phyloP scores from a whole-genome alignment of 2,113 vertebrate genomes.

The Tautogolabrus adspersus region DNA sequence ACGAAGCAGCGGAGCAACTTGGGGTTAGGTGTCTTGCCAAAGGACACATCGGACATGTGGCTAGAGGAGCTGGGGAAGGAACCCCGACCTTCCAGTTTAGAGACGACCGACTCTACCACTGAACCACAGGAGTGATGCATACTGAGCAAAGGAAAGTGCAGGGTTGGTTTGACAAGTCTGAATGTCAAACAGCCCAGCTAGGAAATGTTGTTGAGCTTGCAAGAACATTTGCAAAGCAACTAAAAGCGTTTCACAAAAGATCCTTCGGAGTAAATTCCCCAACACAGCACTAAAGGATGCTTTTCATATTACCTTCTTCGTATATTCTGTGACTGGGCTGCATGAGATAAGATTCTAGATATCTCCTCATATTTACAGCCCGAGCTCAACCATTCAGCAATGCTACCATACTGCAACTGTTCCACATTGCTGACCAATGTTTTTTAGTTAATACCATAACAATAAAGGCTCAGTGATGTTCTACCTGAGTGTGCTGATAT shows the following conservation, averaged over 20 bases:
- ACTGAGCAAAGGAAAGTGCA: slow-evolving; percentile 7
- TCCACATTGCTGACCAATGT: no score
- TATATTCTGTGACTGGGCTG: slow-evolving; percentile 19
- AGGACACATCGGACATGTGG: no score
- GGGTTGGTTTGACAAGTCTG: slow-evolving; percentile 9
- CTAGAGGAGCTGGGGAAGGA: no score
- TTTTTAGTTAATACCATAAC: no score
- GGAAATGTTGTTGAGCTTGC: background rate
- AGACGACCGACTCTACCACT: no score
- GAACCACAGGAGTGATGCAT: background rate
- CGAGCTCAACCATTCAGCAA: no score
- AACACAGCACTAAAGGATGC: no score
- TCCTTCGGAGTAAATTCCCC: background rate
- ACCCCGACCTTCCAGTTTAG: no score
- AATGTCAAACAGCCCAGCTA: background rate
- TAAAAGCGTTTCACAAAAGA: slow-evolving; percentile 15
- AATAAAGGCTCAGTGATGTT: background rate
- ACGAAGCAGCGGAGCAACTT: no score
- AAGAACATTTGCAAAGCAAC: background rate
- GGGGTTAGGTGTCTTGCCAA: no score
- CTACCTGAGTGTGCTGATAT: background rate
- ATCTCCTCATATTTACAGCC: slow-evolving; percentile 5
- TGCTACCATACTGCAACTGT: no score
- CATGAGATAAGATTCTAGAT: background rate
- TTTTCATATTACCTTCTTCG: no score